phyloP scores from a whole-genome alignment of 2,888 invertebrate species.

The Odiellus spinosus region DNA sequence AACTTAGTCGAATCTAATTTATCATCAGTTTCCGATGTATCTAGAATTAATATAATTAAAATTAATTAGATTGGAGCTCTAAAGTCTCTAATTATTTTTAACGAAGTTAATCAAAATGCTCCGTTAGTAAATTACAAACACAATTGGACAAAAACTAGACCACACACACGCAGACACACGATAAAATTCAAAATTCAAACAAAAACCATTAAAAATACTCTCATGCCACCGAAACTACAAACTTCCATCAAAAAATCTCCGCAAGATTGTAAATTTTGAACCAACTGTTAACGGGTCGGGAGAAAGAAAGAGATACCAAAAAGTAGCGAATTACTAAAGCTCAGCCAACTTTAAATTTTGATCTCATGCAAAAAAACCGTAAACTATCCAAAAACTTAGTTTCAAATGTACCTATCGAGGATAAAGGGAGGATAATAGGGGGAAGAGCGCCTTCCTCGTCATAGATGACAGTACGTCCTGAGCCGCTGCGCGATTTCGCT shows the following conservation, averaged over 20 bases:
- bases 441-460: conserved; percentile 28
- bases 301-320: no score
- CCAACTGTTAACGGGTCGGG: no score
- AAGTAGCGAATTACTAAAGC: no score
- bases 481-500: no score
- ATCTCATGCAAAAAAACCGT: no score
- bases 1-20: conserved; percentile 11
- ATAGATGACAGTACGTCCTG: conserved; percentile 10
- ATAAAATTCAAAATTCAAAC: neutral
- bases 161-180: neutral
- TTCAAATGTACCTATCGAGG: no score
- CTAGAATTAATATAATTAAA: neutral
- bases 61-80: neutral
- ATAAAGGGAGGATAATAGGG: conserved; percentile 23
- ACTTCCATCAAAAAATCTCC: no score
- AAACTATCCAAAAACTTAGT: no score
- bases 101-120: neutral
- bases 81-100: conserved; percentile 1
- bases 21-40: conserved; percentile 4
- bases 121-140: neutral
- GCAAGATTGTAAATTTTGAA: no score
- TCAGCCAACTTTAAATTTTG: no score
- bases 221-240: no score
- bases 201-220: no score
- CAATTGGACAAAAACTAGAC: neutral